Conservation (phyloP, 2,888 invertebrate genomes). For the Rambutsinella grinnellia region DNA sequence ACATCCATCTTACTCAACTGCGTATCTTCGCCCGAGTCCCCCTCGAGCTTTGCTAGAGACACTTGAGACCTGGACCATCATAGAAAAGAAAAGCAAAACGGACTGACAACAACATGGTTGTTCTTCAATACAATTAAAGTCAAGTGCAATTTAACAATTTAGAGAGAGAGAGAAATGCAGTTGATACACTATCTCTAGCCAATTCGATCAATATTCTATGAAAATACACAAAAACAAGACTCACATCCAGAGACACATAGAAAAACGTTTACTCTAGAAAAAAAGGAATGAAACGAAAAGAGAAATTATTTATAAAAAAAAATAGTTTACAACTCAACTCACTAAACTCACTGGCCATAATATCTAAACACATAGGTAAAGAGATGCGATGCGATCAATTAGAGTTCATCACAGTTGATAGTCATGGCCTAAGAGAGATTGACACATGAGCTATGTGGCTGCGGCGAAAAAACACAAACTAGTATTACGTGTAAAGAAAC, state of each 20-base stretch:
- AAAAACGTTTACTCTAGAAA: constrained; percentile 2
- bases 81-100: constrained; percentile 63
- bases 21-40: constrained; percentile 95
- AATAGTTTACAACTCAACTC: constrained; percentile 9
- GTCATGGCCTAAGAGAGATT: neutral
- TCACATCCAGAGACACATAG: constrained; percentile 49
- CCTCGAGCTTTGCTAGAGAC: constrained; percentile 92
- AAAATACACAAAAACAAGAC: constrained; percentile 29
- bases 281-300: constrained; percentile 6
- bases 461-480: constrained; percentile 25
- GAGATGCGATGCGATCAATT: constrained; percentile 30
- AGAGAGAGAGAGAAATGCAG: no score
- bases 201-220: neutral
- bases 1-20: constrained; percentile 98
- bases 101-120: constrained; percentile 59
- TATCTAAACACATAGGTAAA: constrained; percentile 18
- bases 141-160: constrained; percentile 26
- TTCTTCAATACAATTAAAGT: constrained; percentile 40
- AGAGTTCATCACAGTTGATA: neutral
- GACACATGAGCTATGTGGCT: constrained; percentile 32
- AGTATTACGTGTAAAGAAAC: neutral
- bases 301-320: constrained; percentile 30
- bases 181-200: neutral
- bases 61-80: constrained; percentile 82
- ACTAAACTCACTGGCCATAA: neutral